Base-by-base conservation (phyloP, 1,140 invertebrate genomes). In the Euura saliciscinereae region DNA sequence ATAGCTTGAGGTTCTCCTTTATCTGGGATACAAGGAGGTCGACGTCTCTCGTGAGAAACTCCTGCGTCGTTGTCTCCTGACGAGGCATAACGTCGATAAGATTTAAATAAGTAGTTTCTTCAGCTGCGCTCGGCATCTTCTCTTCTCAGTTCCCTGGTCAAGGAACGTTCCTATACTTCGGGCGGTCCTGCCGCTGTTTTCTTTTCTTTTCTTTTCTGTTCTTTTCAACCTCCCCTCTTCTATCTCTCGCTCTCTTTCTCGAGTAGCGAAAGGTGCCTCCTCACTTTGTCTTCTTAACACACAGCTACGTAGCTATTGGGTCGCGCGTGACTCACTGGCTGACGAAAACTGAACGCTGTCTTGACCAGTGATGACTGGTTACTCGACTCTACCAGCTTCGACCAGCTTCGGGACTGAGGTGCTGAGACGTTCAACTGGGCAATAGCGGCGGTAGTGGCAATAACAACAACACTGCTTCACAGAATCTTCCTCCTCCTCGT, bases 21-120 rank as follows among this genome's bases (percentile, higher is more conserved):
- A 93, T 93, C 82, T 92, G 91, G 43, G 91, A 89, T 43, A 93
- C 92, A 51, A 93, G 85, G 42, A 92, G 89, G 77, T 93, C 92
- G 68, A 93, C 90, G 79, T 91, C 90, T 70, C 84, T 82, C 2
- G 89, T 82, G 28, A 89, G 77, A 75, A 89, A 90, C 64, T 89
- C 86, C 77, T 88, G 86, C 59, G 81, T 81, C 67, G 82, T 80
- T 0, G 75, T 65, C 28, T 65, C 43, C 13, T n/a, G 51, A 3
- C 51, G 3, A 44, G 85, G 86, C 80, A 86, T 83, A 59, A 87
- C 83, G 71, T 86, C 82, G 77, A 87, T 83, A 11, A 59, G 13
- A 59, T 59, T 59, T 70, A 87, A 75, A 70, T 86, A 87, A 42
- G 84, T 85, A 44, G 86, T 83, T 70, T 88, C 85, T 64, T 87